These are phyloP conservation scores for Metacarcinus magister DNA, from an alignment of 2,888 invertebrate species.

Conservation along the genomic window DNA sequence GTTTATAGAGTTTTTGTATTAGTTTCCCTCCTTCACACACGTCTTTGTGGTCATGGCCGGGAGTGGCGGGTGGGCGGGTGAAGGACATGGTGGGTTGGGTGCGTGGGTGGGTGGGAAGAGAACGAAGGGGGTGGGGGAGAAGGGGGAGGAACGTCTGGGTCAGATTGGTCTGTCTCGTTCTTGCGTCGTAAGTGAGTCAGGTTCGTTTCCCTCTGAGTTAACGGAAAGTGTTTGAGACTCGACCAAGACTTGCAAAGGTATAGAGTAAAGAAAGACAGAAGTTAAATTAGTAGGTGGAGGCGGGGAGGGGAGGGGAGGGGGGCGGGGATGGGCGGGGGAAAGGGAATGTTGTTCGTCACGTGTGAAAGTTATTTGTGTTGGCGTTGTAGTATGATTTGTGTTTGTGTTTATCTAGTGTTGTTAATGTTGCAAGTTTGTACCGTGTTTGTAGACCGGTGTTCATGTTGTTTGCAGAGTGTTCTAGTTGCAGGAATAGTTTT, in stretches of 20 bases:
- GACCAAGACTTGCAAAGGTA: no score
- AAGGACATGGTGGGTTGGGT: not conserved
- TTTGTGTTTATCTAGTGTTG: not conserved
- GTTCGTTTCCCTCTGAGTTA: no score
- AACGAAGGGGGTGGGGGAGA: not conserved
- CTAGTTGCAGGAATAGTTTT: no score
- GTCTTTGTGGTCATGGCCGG: not conserved
- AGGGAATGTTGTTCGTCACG: not conserved
- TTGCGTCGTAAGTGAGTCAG: no score
- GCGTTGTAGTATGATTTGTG: no score
- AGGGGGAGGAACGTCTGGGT: not conserved
- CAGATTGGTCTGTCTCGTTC: no score
- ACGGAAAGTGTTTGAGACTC: no score
- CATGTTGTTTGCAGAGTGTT: no score
- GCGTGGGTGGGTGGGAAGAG: not conserved
- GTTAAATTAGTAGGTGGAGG: not conserved
- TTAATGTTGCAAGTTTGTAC: not conserved
- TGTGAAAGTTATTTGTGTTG: not conserved
- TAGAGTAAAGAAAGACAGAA: not conserved
- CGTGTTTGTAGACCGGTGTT: not conserved
- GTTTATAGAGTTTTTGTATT: not conserved
- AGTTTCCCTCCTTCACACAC: not conserved
- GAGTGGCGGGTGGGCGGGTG: not conserved
- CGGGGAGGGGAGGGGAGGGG: not conserved
- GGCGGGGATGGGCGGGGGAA: not conserved